Evolutionary conservation across 1,140 invertebrate species (phyloP).

Genomic region (Brachionus manjavacas): DNA sequence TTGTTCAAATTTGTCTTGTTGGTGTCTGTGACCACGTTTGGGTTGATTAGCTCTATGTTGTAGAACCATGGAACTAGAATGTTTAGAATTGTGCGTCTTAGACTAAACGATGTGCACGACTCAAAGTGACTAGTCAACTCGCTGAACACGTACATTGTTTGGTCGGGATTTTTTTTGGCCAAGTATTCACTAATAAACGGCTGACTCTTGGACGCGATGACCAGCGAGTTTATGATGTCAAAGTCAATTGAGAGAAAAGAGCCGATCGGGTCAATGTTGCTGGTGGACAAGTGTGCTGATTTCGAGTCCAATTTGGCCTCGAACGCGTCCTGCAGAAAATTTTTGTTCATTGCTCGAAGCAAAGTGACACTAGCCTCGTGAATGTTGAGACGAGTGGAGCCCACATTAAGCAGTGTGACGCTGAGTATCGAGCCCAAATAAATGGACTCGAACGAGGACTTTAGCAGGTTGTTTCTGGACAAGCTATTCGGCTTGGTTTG

Average conservation of each 20-base stretch:
- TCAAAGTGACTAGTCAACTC: slow-evolving; percentile 61
- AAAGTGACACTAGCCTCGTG: slow-evolving; percentile 88
- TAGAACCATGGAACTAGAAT: slow-evolving; percentile 93
- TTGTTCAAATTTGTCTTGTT: slow-evolving; percentile 7
- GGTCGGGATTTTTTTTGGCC: slow-evolving; percentile 84
- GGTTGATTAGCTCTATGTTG: slow-evolving; percentile 96
- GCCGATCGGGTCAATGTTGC: slow-evolving; percentile 45
- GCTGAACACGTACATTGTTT: slow-evolving; percentile 98
- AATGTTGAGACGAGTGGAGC: slow-evolving; percentile 80
- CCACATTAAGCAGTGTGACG: slow-evolving; percentile 89
- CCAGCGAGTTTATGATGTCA: slow-evolving; percentile 67
- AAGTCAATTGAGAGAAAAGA: background rate
- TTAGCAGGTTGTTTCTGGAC: slow-evolving; percentile 1
- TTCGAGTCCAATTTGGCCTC: background rate
- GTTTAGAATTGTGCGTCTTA: slow-evolving; percentile 78
- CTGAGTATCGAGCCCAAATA: slow-evolving; percentile 93
- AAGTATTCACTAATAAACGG: slow-evolving; percentile 83
- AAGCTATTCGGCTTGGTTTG: background rate
- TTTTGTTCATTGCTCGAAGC: slow-evolving; percentile 83
- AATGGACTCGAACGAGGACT: slow-evolving; percentile 21
- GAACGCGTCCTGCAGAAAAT: slow-evolving; percentile 74
- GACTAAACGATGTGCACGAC: slow-evolving; percentile 56
- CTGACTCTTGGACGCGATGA: slow-evolving; percentile 83
- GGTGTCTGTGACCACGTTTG: slow-evolving; percentile 75
- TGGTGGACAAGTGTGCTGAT: background rate